Evolutionary conservation across 53 echinoderm and acorn worm genomes (phyloP), one percentile per base, ranked within the genome.

Genomic region (Apostichopus leukothele): DNA sequence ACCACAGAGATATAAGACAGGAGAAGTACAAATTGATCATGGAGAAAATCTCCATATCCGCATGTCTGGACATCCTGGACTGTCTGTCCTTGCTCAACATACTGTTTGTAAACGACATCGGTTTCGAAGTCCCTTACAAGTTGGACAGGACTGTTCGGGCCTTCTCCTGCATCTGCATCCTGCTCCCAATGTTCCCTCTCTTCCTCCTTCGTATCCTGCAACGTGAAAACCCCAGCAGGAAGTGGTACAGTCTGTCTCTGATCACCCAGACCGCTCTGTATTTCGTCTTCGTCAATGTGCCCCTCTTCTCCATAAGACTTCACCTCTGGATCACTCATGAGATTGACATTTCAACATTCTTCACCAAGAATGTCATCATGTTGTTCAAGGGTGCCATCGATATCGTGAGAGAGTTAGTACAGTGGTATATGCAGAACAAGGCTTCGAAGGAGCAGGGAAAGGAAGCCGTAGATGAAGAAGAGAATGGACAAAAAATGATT

Each of bases 311-410:
- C 26, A 90, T 95, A 57, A 89, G 95, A 50, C 73, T 92, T 14
- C 83, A 86, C 57, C 87, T 95, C 27, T 95, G 95, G 95, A 74
- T 92, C 52, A 52, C 54, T 21, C 89, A 92, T 71, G 92, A 93
- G 76, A 76, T 90, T 6, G 93, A 95, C 73, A 84, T 95, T 83
- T 93, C 95, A 0, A 95, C 93, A 4, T 95, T 95, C 67, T 87
- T 95, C 67, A 95, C 93, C 76, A 95, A 96, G 89, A 96, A 96
- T 86, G 90, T 96, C 54, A 93, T 96, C 91, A 90, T 88, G 61
- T 84, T 96, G 53, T 88, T 90, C 50, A 87, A 89, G 80, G 93
- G 91, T 20, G 68, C 76, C 25, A 63, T 93, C 4, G 96, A 96
- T 79, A 91, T 96, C 73, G 88, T 93, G 61, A 91, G 76, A 84